These are phyloP conservation scores for Diadumene lineata DNA, from an alignment of 92 coral and sea anemone species.

Conservation along the genomic window DNA sequence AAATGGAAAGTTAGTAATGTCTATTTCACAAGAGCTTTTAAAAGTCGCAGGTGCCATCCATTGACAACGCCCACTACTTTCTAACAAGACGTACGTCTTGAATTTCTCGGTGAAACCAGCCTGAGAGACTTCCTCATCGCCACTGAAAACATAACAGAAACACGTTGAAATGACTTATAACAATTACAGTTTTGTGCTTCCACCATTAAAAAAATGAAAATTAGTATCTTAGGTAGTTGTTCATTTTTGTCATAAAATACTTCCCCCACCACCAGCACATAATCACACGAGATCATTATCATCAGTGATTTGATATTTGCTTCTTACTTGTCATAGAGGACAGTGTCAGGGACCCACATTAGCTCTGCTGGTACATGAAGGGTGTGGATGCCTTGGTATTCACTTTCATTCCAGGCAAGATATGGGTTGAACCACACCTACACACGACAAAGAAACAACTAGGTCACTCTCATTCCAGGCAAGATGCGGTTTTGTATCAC, in stretches of 20 bases:
- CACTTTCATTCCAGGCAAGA: slow-evolving; percentile 65
- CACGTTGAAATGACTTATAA: no score
- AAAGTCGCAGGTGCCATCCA: slow-evolving; percentile 96
- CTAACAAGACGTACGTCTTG: slow-evolving; percentile 75
- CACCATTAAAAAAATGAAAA: no score
- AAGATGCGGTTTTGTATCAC: no score
- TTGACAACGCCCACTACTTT: slow-evolving; percentile 59
- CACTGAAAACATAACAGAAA: no score
- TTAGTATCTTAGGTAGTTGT: no score
- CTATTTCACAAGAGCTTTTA: slow-evolving; percentile 77
- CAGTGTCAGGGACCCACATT: slow-evolving; percentile 94
- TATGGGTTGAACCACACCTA: slow-evolving; percentile 89
- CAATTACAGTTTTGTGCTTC: no score
- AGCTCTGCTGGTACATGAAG: slow-evolving; percentile 71
- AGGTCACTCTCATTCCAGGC: no score
- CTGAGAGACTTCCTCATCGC: slow-evolving; percentile 60
- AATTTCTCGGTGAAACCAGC: slow-evolving; percentile 81
- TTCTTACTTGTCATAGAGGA: slow-evolving; percentile 87
- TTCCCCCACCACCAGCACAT: not conserved
- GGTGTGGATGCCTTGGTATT: slow-evolving; percentile 63
- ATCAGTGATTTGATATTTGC: not conserved
- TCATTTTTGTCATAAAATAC: no score
- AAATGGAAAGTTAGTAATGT: slow-evolving; percentile 73
- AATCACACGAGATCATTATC: not conserved
- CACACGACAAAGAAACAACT: no score